These are phyloP conservation scores for Acrocyrtus sp. DNA, from an alignment of 2,888 invertebrate species.

Conservation along the genomic window DNA sequence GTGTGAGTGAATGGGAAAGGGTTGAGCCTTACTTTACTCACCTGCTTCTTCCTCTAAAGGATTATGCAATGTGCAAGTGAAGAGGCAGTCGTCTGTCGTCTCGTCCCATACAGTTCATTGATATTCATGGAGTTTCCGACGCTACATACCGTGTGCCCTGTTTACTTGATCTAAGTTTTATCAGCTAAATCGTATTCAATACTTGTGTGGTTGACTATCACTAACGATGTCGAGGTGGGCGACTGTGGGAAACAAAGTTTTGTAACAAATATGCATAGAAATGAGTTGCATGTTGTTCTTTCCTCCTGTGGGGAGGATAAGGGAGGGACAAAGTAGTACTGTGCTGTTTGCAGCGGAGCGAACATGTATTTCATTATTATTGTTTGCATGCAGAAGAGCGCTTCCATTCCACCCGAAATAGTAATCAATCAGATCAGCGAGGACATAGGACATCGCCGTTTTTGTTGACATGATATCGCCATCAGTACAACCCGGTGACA, in stretches of 20 bases:
- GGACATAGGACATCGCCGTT: background rate
- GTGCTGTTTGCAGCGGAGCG: no score
- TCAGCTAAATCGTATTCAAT: no score
- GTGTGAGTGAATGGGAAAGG: no score
- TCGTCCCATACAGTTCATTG: conserved; percentile 20
- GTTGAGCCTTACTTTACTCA: background rate
- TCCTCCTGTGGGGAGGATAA: background rate
- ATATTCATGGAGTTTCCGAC: conserved; percentile 22
- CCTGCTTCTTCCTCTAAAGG: background rate
- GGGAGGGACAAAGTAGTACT: background rate
- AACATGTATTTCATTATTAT: background rate
- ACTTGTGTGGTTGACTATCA: no score
- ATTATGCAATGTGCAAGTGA: background rate
- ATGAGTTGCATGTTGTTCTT: conserved; percentile 5
- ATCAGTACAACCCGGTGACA: conserved; percentile 41
- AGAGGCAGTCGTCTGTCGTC: background rate
- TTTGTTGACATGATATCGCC: no score
- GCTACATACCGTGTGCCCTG: conserved; percentile 7
- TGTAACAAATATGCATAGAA: background rate
- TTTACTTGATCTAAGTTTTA: conserved; percentile 12
- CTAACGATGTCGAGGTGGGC: no score
- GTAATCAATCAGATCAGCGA: conserved; percentile 38
- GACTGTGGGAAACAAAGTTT: background rate
- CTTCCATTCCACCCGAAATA: conserved; percentile 14
- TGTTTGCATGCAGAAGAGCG: conserved; percentile 15